Evolutionary conservation across 2,888 invertebrate genomes (phyloP), one percentile per base, ranked within the genome.

Genomic region (Heliothis peltigera): DNA sequence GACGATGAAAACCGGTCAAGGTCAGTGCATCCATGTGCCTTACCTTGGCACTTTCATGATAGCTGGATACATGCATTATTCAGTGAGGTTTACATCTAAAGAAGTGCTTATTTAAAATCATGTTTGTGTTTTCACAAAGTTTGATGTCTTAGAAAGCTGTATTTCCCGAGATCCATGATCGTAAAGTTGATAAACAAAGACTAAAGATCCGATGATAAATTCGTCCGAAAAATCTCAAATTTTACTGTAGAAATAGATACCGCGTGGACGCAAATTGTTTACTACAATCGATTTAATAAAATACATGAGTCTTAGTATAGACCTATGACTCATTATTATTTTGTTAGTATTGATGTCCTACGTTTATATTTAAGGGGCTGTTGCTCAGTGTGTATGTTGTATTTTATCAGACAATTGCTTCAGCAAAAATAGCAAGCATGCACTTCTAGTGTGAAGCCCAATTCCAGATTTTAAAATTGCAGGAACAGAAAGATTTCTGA

Each of bases 1-100:
- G 68, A 80, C 77, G 78, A 76, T 83, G 84, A 84, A 89, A 89
- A 82, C 86, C 85, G 86, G 87, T 86, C 89, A 91, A 91, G 92
- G 90, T 77, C 84, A 68, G 60, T 84, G 82, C 82, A 86, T 68
- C 77, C 70, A 77, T 82, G 77, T 75, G 54, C 70, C 64, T 60
- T 60, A 59, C 48, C 59, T 61, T 59, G 66, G 52, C 46, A 55
- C 49, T 75, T 66, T 52, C 64, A 52, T 68, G 59, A 63, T 48
- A 28, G 43, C 43, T 54, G 12, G 7, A 17, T 70, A 53, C 28
- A 67, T 59, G 53, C 56, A 75, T 75, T 77, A 75, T 72, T 53
- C 67, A 61, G 44, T 47, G 47, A 32, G 65, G 55, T 59, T 61
- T 57, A 63, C 47, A 22, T 39, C 1, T 49, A 62, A 67, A 64